Conservation (phyloP, 35 echinoderm and acorn worm species). For the Acanthaster planci region DNA sequence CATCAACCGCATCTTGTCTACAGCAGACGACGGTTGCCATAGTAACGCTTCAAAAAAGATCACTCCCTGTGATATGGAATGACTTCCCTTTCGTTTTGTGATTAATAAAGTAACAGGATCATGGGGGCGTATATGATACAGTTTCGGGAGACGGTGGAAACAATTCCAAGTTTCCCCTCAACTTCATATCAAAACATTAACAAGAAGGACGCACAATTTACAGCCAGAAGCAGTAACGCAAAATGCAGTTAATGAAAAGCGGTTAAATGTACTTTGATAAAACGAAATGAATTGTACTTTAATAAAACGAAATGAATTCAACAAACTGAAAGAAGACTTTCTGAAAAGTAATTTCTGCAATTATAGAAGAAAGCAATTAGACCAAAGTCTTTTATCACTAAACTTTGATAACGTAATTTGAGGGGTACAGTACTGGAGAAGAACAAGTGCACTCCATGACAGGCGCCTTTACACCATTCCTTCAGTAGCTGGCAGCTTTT, state of each 20-base stretch:
- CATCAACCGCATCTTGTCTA: slow-evolving; percentile 14
- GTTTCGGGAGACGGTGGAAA: background rate
- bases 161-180: background rate
- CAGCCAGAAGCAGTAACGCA: background rate
- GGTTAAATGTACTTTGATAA: too few relatives aligned
- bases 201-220: background rate
- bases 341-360: background rate
- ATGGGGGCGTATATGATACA: background rate
- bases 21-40: background rate
- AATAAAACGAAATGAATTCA: too few relatives aligned
- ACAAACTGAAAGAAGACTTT: too few relatives aligned
- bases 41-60: background rate
- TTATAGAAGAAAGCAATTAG: too few relatives aligned
- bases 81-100: background rate
- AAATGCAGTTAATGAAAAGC: too few relatives aligned
- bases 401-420: background rate
- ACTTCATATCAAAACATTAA: background rate
- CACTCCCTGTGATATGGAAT: background rate
- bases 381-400: too few relatives aligned
- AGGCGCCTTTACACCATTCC: too few relatives aligned
- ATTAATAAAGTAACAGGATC: background rate
- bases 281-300: too few relatives aligned
- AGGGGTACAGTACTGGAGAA: too few relatives aligned
- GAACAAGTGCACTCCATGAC: too few relatives aligned
- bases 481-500: too few relatives aligned